phyloP scores from a whole-genome alignment of 2,888 invertebrate genomes.

The Tribolium freemani region DNA sequence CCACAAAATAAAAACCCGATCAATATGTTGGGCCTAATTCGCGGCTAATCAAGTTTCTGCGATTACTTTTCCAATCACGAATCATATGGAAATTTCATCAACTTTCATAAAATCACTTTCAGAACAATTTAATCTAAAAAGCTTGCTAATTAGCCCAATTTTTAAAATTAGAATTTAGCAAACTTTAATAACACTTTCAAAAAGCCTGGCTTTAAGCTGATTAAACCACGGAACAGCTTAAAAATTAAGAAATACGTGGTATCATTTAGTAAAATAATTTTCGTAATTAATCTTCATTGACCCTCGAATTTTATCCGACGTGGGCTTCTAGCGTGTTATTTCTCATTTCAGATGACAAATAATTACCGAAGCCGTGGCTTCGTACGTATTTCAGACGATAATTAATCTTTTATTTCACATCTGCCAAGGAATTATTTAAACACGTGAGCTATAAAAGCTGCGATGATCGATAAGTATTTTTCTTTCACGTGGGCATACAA shows the following conservation, averaged over 20 bases:
- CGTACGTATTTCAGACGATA: not conserved
- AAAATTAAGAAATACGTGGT: not conserved
- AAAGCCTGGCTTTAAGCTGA: too few species aligned
- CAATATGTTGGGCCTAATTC: not conserved
- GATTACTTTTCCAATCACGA: not conserved
- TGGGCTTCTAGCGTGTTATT: not conserved
- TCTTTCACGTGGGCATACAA: not conserved
- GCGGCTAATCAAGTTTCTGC: not conserved
- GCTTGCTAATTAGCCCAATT: too few species aligned
- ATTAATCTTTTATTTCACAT: not conserved
- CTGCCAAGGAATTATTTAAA: not conserved
- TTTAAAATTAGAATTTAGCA: too few species aligned
- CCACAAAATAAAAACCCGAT: not conserved
- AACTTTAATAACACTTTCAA: too few species aligned
- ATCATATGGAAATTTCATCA: not conserved
- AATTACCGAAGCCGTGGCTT: constrained; percentile 3
- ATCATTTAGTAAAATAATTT: not conserved
- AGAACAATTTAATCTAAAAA: too few species aligned
- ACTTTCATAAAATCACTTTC: too few species aligned
- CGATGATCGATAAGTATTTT: not conserved
- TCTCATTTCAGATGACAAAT: constrained; percentile 1
- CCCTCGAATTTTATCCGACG: not conserved
- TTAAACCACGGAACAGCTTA: too few species aligned
- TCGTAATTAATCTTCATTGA: constrained; percentile 23
- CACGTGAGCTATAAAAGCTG: not conserved